Evolutionary conservation across 2,888 invertebrate genomes (phyloP).

Genomic region (Sussaba pulchella): DNA sequence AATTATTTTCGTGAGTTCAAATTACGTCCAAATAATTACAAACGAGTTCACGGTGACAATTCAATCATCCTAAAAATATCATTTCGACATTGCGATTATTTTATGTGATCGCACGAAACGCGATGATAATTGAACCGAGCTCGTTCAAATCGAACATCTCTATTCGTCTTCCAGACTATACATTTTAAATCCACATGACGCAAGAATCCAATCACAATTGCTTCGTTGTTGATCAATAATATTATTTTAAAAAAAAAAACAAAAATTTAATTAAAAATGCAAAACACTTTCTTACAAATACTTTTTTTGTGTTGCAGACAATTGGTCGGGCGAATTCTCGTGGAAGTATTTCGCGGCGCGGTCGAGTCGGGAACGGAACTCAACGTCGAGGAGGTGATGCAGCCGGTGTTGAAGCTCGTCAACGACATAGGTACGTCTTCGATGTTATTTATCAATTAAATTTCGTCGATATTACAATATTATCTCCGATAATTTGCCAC

Average conservation of each 20-base stretch:
- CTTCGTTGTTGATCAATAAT: no score
- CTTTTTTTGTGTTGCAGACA: slow-evolving; percentile 85
- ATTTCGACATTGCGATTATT: no score
- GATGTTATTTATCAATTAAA: slow-evolving; percentile 19
- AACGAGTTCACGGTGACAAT: no score
- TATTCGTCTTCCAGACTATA: no score
- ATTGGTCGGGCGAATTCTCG: slow-evolving; percentile 86
- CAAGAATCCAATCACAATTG: no score
- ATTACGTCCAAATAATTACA: no score
- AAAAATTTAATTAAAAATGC: background rate
- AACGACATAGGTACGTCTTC: slow-evolving; percentile 75
- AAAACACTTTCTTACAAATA: slow-evolving; percentile 7
- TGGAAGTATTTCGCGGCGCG: slow-evolving; percentile 86
- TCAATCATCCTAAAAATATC: no score
- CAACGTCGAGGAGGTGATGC: slow-evolving; percentile 75
- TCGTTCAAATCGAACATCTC: no score
- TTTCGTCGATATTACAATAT: slow-evolving; percentile 3
- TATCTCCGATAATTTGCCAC: background rate
- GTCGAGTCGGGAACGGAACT: slow-evolving; percentile 74
- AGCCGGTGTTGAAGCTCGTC: slow-evolving; percentile 73
- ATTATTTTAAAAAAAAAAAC: background rate
- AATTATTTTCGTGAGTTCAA: no score
- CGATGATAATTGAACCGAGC: no score
- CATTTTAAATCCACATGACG: no score
- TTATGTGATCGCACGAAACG: no score